phyloP scores from a whole-genome alignment of 1,140 invertebrate species.

The Ceratina japonica region DNA sequence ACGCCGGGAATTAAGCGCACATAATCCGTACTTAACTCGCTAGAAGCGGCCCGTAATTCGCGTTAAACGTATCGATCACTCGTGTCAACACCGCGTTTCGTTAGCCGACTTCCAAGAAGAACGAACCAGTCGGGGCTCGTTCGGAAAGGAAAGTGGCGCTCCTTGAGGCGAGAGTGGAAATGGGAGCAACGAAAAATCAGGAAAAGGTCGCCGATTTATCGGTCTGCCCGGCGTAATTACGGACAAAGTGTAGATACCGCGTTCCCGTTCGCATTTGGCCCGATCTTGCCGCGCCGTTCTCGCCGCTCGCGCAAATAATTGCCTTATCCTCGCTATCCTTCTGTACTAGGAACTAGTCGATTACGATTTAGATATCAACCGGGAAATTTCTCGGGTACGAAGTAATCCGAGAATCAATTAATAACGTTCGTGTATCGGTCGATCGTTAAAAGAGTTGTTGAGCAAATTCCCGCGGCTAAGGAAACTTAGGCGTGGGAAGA shows the following conservation, averaged over 20 bases:
- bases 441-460: background rate
- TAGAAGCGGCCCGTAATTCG: conserved; percentile 21
- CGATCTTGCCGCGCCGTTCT: no score
- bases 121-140: background rate
- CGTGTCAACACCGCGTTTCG: conserved; percentile 25
- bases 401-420: conserved; percentile 22
- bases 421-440: conserved; percentile 17
- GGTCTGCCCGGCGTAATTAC: conserved; percentile 2
- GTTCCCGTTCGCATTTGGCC: background rate
- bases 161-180: conserved; percentile 10
- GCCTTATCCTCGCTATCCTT: conserved; percentile 30
- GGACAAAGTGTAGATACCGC: background rate
- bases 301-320: conserved; percentile 29
- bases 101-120: conserved; percentile 9
- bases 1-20: background rate
- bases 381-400: conserved; percentile 21
- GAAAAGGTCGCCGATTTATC: conserved; percentile 29
- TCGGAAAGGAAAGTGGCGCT: background rate
- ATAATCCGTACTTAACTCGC: background rate
- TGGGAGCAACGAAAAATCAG: conserved; percentile 14
- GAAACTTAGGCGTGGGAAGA: background rate
- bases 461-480: background rate
- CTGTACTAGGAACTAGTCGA: conserved; percentile 9
- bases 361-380: conserved; percentile 42
- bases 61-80: conserved; percentile 33